A percentile compares a stretch with the other conserved stretches of the same genome.
Evolutionary conservation across 1,140 invertebrate genomes (phyloP).

Genomic region (Akabosia matsudoensis): DNA sequence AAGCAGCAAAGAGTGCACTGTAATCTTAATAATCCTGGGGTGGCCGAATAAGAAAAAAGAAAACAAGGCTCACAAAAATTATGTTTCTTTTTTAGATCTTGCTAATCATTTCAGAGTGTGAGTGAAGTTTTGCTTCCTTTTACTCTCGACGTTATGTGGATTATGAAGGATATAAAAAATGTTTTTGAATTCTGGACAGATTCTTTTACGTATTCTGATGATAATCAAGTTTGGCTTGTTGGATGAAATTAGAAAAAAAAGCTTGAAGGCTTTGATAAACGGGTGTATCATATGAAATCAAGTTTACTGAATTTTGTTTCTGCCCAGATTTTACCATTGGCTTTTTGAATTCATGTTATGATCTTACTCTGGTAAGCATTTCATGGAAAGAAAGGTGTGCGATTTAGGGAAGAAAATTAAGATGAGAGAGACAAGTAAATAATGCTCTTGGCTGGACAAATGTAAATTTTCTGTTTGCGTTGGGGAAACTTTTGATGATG

Average conservation of each 20-base stretch:
- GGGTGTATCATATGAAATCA: conserved; percentile 1
- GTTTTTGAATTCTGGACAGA: neutral
- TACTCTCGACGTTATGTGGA: too few species aligned
- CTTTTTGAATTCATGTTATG: too few species aligned
- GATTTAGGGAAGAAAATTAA: too few species aligned
- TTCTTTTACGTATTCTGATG: neutral
- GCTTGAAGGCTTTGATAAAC: neutral
- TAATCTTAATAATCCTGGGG: conserved; percentile 10
- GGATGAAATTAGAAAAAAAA: neutral
- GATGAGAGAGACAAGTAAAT: too few species aligned
- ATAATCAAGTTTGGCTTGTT: neutral
- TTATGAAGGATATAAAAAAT: too few species aligned
- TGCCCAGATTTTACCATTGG: too few species aligned
- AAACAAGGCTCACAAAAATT: neutral
- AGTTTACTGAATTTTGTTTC: neutral
- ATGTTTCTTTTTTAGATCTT: neutral
- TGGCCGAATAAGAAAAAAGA: neutral
- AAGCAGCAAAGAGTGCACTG: neutral
- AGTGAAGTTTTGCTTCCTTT: too few species aligned
- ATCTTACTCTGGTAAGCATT: too few species aligned
- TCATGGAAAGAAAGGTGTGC: too few species aligned
- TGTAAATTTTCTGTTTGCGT: neutral
- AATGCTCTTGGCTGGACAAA: neutral
- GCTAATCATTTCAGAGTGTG: neutral
- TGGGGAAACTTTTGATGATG: neutral